Conservation (phyloP, 2,797 vertebrate species). For the Alcedo atthis region DNA sequence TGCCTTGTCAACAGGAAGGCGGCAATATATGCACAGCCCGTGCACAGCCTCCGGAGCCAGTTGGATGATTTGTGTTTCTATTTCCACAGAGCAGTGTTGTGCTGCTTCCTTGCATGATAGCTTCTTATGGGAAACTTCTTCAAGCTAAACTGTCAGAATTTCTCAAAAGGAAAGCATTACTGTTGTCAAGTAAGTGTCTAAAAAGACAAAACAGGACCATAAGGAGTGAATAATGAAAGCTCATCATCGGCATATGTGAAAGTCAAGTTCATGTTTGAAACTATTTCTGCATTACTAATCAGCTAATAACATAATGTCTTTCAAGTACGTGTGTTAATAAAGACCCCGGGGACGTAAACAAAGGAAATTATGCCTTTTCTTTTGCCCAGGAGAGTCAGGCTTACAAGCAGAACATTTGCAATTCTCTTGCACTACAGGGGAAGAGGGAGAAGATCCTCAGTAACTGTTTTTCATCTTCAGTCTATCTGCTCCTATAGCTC, state of each 20-base stretch:
- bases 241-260: constrained; percentile 35
- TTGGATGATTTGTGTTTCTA: not conserved
- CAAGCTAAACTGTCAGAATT: constrained; percentile 40
- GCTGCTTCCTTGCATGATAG: not conserved
- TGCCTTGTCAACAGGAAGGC: not conserved
- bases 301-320: constrained; percentile 54
- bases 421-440: not conserved
- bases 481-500: not conserved
- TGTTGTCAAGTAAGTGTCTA: constrained; percentile 38
- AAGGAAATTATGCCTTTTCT: constrained; percentile 18
- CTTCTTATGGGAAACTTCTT: constrained; percentile 1
- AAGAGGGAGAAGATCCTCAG: not conserved
- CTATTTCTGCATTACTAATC: constrained; percentile 59
- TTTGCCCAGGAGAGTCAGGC: constrained; percentile 24
- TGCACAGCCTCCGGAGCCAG: not conserved
- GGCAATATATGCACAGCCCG: not conserved
- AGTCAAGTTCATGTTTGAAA: constrained; percentile 35
- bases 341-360: constrained; percentile 59
- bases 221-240: constrained; percentile 49
- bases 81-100: not conserved
- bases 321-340: constrained; percentile 47
- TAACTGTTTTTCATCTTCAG: not conserved
- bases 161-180: constrained; percentile 39
- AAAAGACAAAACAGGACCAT: constrained; percentile 50
- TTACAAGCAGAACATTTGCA: constrained; percentile 27